Conservation (phyloP, 2,888 invertebrate species). For the Campaea margaritaria region DNA sequence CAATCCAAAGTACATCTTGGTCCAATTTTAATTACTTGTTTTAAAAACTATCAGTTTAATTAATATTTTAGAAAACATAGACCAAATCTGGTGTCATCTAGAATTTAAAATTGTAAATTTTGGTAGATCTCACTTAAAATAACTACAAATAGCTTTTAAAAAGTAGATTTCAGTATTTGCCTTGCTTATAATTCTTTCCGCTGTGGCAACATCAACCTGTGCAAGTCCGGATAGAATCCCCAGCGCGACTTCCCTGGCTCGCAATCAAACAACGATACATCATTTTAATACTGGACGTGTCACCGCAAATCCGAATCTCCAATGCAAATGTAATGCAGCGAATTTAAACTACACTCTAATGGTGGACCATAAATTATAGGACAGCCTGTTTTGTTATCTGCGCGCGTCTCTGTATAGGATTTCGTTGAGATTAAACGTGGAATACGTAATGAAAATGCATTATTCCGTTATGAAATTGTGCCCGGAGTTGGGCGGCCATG, state of each 20-base stretch:
- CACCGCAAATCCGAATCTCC: slow-evolving; percentile 80
- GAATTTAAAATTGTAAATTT: no score
- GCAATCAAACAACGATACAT: slow-evolving; percentile 80
- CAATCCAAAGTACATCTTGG: no score
- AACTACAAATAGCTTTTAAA: background rate
- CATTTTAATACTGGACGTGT: slow-evolving; percentile 82
- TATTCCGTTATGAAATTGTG: slow-evolving; percentile 56
- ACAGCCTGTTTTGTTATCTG: slow-evolving; percentile 77
- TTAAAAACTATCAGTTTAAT: no score
- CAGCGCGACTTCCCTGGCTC: slow-evolving; percentile 34
- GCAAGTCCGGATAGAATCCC: slow-evolving; percentile 28
- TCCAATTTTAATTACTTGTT: no score
- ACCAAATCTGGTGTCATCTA: no score
- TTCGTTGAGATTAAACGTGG: slow-evolving; percentile 77
- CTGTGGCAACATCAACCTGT: background rate
- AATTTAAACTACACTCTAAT: slow-evolving; percentile 74
- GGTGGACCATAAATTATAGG: slow-evolving; percentile 77
- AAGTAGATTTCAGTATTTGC: no score
- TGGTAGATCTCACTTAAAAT: no score
- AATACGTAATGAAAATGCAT: slow-evolving; percentile 75
- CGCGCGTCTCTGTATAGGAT: slow-evolving; percentile 73
- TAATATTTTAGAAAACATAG: no score
- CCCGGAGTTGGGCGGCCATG: slow-evolving; percentile 28
- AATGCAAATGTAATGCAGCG: slow-evolving; percentile 80
- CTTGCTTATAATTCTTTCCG: background rate